A percentile compares a stretch with the other conserved stretches of the same genome.
Conservation (phyloP, 2,888 invertebrate species). For the Scaptomyza caliginosa region DNA sequence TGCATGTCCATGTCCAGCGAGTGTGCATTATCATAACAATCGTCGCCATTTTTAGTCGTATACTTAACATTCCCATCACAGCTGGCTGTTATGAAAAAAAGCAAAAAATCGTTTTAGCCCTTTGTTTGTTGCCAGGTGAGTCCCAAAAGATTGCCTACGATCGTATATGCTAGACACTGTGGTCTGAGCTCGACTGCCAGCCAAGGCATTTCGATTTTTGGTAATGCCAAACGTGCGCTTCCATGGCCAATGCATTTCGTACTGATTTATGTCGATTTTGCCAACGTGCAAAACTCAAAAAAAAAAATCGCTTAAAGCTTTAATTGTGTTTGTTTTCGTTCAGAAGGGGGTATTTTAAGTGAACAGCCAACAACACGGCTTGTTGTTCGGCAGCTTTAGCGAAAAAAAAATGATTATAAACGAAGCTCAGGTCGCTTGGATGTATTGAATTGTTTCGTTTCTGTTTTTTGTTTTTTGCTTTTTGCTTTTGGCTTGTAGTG, state of each 20-base stretch:
- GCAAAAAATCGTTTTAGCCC: not conserved
- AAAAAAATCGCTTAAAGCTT: slow-evolving; percentile 30
- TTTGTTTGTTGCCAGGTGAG: not conserved
- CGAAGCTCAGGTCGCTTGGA: not conserved
- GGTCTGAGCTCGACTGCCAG: not conserved
- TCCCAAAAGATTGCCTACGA: slow-evolving; percentile 49
- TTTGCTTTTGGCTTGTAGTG: slow-evolving; percentile 39
- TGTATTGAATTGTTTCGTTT: not conserved
- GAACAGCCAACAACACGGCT: slow-evolving; percentile 26
- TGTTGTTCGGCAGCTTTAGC: slow-evolving; percentile 10
- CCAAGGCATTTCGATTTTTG: not conserved
- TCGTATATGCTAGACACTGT: slow-evolving; percentile 60
- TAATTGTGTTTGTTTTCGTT: slow-evolving; percentile 26
- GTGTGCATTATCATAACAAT: slow-evolving; percentile 40
- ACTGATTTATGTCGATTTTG: slow-evolving; percentile 60
- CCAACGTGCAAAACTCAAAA: slow-evolving; percentile 39
- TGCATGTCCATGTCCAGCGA: slow-evolving; percentile 64
- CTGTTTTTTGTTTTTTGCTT: slow-evolving; percentile 20
- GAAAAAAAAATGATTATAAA: not conserved
- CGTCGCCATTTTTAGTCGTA: slow-evolving; percentile 60
- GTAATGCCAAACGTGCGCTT: slow-evolving; percentile 65
- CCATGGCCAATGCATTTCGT: slow-evolving; percentile 72
- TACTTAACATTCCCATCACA: slow-evolving; percentile 63
- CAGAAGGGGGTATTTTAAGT: slow-evolving; percentile 41
- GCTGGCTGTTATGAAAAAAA: slow-evolving; percentile 39